Percentiles rank a stretch among this genome's conserved stretches.
Evolutionary conservation across 2,888 invertebrate species (phyloP).

Genomic region (Phyllotreta striolata): DNA sequence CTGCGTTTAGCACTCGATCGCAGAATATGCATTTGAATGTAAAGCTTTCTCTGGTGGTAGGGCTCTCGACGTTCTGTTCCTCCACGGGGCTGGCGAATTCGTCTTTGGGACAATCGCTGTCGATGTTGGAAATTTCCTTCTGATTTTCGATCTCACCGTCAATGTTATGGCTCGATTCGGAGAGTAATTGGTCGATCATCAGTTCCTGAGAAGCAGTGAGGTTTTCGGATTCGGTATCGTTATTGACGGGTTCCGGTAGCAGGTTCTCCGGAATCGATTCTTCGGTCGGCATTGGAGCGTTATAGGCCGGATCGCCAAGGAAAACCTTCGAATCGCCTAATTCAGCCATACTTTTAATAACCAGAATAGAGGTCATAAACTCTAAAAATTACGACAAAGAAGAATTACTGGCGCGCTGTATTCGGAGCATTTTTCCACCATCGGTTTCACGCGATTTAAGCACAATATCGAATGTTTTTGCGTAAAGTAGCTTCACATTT

Average conservation of each 20-base stretch:
- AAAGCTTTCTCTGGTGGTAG: slow-evolving; percentile 57
- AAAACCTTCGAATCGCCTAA: slow-evolving; percentile 49
- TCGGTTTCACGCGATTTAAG: not conserved
- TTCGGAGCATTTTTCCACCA: slow-evolving; percentile 14
- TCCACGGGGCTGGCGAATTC: slow-evolving; percentile 42
- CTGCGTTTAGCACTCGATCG: slow-evolving; percentile 63
- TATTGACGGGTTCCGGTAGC: slow-evolving; percentile 17
- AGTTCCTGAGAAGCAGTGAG: slow-evolving; percentile 39
- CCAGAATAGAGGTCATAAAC: slow-evolving; percentile 39
- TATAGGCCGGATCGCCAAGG: slow-evolving; percentile 47
- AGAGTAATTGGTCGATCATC: slow-evolving; percentile 44
- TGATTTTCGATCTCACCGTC: slow-evolving; percentile 33
- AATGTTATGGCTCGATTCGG: slow-evolving; percentile 37
- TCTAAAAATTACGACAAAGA: slow-evolving; percentile 34
- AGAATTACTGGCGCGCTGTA: slow-evolving; percentile 21
- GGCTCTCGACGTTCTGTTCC: slow-evolving; percentile 57
- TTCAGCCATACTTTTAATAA: slow-evolving; percentile 46
- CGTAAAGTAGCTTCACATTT: slow-evolving; percentile 32
- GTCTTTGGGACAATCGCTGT: slow-evolving; percentile 26
- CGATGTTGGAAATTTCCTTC: slow-evolving; percentile 36
- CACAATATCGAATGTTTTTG: slow-evolving; percentile 8
- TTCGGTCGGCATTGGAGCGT: slow-evolving; percentile 34
- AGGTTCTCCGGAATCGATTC: slow-evolving; percentile 31
- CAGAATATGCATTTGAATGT: slow-evolving; percentile 61
- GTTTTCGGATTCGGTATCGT: slow-evolving; percentile 32